Evolutionary conservation across 2,888 invertebrate genomes (phyloP), one percentile per base, ranked within the genome.

Genomic region (Plusia festucae): DNA sequence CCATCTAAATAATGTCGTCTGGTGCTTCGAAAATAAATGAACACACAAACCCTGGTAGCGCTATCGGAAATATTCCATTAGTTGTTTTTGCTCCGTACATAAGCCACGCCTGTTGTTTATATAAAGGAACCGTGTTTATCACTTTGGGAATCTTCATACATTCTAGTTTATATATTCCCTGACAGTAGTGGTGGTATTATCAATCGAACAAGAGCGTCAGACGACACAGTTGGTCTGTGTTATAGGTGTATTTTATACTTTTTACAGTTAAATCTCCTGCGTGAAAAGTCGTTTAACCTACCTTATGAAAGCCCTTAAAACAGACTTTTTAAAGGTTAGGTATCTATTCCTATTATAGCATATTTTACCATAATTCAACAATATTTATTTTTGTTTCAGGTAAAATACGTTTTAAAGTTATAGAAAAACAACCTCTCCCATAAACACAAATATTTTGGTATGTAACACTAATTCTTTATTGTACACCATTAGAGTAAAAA

Each of bases 321-420:
- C n/a, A n/a, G n/a, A n/a, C n/a, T n/a, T n/a, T n/a, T n/a, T n/a
- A n/a, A n/a, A n/a, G n/a, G n/a, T n/a, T n/a, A n/a, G n/a, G n/a
- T n/a, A n/a, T n/a, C n/a, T n/a, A n/a, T n/a, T n/a, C n/a, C n/a
- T n/a, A n/a, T n/a, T n/a, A n/a, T n/a, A n/a, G n/a, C n/a, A n/a
- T n/a, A n/a, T n/a, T 11, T 3, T 32, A 30, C 22, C 27, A 9
- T 0, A n/a, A 57, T 46, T 65, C 53, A 70, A 57, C 46, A 44
- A 54, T 27, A 44, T 51, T 2, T 65, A 18, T 61, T 66, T 65
- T 59, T 78, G 75, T 77, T 78, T 68, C 79, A 78, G 78, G 78
- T 78, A 78, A 71, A 34, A 57, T 30, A 65, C 18, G 8, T 11
- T 30, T 8, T 30, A 30, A 27, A 27, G 30, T 30, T 54, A 46